phyloP scores from a whole-genome alignment of 1,140 invertebrate genomes.

The Diprion similis region DNA sequence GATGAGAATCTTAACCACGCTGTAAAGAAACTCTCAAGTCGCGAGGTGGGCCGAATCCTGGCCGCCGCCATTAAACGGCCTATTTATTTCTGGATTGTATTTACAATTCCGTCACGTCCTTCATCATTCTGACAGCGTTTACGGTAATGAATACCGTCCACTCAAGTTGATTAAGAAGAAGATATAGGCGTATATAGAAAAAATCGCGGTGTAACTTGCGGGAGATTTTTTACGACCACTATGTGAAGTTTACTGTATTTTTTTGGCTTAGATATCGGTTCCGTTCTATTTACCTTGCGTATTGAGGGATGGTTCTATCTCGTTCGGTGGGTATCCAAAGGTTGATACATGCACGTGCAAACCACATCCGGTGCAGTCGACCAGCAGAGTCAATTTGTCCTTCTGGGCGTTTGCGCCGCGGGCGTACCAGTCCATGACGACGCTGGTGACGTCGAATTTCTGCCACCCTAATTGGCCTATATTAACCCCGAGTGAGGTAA shows the following conservation, averaged over 20 bases:
- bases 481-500: constrained; percentile 74
- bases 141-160: too few species aligned
- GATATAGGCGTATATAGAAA: too few species aligned
- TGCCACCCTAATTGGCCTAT: constrained; percentile 80
- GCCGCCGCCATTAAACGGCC: neutral
- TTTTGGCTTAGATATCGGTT: too few species aligned
- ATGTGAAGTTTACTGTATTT: too few species aligned
- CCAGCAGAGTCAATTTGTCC: constrained; percentile 75
- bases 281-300: constrained; percentile 52
- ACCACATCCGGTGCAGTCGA: constrained; percentile 87
- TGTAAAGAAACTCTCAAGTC: neutral
- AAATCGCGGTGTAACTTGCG: too few species aligned
- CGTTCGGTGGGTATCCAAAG: constrained; percentile 51
- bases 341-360: constrained; percentile 70
- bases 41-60: neutral
- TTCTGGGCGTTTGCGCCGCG: constrained; percentile 56
- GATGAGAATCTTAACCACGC: neutral
- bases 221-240: too few species aligned
- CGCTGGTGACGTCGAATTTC: constrained; percentile 82
- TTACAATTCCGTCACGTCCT: too few species aligned
- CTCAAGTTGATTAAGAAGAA: too few species aligned
- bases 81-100: too few species aligned
- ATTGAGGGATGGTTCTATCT: constrained; percentile 55
- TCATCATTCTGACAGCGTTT: too few species aligned
- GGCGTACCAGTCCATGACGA: constrained; percentile 77